phyloP scores from a whole-genome alignment of 2,113 vertebrate genomes.

The Perca schrenkii region DNA sequence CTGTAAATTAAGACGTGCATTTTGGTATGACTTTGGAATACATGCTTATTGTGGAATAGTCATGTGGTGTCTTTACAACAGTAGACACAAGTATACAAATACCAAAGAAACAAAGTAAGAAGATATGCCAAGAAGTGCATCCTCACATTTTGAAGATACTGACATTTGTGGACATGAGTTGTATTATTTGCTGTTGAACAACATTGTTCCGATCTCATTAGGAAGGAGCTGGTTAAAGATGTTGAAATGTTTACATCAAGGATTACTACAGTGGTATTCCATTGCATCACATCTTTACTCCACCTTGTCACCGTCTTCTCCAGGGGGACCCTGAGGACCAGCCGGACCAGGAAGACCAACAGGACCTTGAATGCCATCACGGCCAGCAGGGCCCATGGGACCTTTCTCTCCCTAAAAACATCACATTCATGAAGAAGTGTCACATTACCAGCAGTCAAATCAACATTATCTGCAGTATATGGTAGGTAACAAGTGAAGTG shows the following conservation, averaged over 20 bases:
- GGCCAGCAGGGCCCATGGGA: conserved; percentile 93
- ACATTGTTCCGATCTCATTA: not conserved
- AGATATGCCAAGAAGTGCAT: not conserved
- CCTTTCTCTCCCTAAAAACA: conserved; percentile 94
- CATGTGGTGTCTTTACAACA: not conserved
- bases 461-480: not conserved
- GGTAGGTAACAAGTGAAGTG: not conserved
- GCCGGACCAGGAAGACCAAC: conserved; percentile 95
- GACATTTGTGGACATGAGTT: not conserved
- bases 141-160: not conserved
- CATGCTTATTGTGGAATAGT: not conserved
- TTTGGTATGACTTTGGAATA: not conserved
- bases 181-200: not conserved
- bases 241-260: not conserved
- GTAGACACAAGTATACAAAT: not conserved
- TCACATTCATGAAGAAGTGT: conserved; percentile 1
- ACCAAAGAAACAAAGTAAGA: not conserved
- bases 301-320: conserved; percentile 99
- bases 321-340: conserved; percentile 95
- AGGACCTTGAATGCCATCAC: conserved; percentile 97
- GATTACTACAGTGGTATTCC: not conserved
- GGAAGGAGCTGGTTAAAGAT: not conserved
- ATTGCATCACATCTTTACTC: conserved; percentile 6
- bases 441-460: not conserved
- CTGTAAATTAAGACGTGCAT: not conserved